phyloP scores from a whole-genome alignment of 2,888 invertebrate species.

The Apotomis capreana region DNA sequence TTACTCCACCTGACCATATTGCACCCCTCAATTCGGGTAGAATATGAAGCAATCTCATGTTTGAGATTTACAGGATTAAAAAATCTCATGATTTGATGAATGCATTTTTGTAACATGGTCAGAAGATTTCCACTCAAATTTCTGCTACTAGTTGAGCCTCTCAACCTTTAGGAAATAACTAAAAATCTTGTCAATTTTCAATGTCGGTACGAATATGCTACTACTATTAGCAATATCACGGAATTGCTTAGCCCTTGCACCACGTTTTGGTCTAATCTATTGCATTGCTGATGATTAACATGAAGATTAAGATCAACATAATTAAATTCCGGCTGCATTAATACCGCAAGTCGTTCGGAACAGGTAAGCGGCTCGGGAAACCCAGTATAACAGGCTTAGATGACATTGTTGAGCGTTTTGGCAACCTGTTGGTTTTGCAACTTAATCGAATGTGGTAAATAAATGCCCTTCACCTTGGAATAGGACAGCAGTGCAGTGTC shows the following conservation, averaged over 20 bases:
- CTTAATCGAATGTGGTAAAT: slow-evolving; percentile 12
- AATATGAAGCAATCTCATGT: too few species aligned
- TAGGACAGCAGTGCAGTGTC: slow-evolving; percentile 14
- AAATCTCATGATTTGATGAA: too few species aligned
- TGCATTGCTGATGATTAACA: slow-evolving; percentile 1
- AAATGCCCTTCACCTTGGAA: slow-evolving; percentile 38
- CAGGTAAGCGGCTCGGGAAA: slow-evolving; percentile 10
- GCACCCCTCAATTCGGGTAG: too few species aligned
- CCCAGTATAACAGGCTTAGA: slow-evolving; percentile 33
- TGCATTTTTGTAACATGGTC: too few species aligned
- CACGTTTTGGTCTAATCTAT: not conserved
- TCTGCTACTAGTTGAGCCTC: too few species aligned
- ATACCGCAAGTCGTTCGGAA: slow-evolving; percentile 7
- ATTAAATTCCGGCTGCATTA: slow-evolving; percentile 23
- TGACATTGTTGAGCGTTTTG: slow-evolving; percentile 24
- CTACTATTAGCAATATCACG: too few species aligned
- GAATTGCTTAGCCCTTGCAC: not conserved
- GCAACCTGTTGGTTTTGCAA: slow-evolving; percentile 43
- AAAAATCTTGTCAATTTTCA: too few species aligned
- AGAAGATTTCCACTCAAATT: too few species aligned
- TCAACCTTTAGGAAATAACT: too few species aligned
- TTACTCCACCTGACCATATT: too few species aligned
- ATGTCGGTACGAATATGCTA: too few species aligned
- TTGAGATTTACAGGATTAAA: too few species aligned
- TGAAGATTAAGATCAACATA: slow-evolving; percentile 19